Base-by-base conservation (phyloP, 1,140 invertebrate genomes). In the Cotesia chilonis region DNA sequence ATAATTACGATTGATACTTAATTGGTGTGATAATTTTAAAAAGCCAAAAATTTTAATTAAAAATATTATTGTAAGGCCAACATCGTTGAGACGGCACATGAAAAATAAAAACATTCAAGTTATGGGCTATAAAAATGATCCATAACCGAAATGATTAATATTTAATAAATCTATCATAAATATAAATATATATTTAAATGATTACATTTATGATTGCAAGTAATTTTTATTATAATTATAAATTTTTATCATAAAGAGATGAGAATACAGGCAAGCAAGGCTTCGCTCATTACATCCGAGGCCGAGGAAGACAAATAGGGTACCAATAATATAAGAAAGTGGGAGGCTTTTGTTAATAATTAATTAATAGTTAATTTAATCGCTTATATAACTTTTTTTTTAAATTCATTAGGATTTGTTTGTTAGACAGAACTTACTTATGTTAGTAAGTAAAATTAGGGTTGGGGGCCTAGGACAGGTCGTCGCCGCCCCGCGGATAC, bases 371-470 rank as follows among this genome's bases (percentile, higher is more conserved):
- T 76, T 84, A 12, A 63, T 20, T 64, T 51, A 57, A 66, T 64
- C 37, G 55, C 38, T 68, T 59, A 68, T 52, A 68, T 37, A 52
- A 52, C 35, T 68, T 64, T 47, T 74, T 74, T 28, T 74, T 38
- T 5, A 47, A 47, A 47, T 47, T 65, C 65, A 41, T 70, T 70
- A 79, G 83, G 83, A 86, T 72, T 85, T 85, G 81, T 83, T 85
- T 86, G 84, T 87, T 87, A 87, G 85, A 85, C 78, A 87, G 84
- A 86, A 87, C 86, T 87, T 87, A 87, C 86, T 87, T 87, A 87
- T 87, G 85, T 87, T 87, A 87, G 85, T 87, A 87, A 87, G 86
- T 87, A 87, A 87, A 82, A 87, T 85, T 85, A 81, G 86, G 83
- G 86, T 84, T 85, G 84, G 85, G 84, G 86, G 84, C 86, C 86